Evolutionary conservation across 2,113 vertebrate species (phyloP).

Genomic region (Speoplatyrhinus poulsoni): DNA sequence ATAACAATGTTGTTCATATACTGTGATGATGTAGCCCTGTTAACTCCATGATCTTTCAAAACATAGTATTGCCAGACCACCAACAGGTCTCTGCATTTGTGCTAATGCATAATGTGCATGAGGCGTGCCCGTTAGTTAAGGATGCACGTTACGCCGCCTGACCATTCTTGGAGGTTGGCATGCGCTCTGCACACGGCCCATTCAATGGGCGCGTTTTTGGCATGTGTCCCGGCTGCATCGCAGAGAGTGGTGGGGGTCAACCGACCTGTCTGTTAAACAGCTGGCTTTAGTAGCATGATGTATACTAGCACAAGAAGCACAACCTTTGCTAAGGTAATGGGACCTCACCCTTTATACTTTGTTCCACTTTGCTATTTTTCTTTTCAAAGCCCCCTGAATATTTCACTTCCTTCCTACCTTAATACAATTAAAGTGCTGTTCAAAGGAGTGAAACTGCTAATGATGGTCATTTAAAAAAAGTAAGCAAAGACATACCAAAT

Average conservation of each 20-base stretch:
- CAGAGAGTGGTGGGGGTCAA: constrained; percentile 5
- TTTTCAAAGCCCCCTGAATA: constrained; percentile 3
- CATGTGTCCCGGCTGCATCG: constrained; percentile 13
- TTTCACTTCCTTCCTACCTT: constrained; percentile 45
- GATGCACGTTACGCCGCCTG: constrained; percentile 21
- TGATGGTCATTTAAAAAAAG: constrained; percentile 9
- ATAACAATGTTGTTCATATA: not conserved
- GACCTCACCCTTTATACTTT: constrained; percentile 19
- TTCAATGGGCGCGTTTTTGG: constrained; percentile 2
- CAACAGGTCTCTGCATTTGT: constrained; percentile 8
- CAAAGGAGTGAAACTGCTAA: constrained; percentile 60
- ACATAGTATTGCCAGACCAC: constrained; percentile 1
- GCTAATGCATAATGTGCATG: constrained; percentile 1
- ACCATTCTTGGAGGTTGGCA: constrained; percentile 11
- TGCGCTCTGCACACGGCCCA: constrained; percentile 17
- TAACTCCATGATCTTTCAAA: constrained; percentile 33
- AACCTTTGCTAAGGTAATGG: not conserved
- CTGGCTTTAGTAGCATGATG: constrained; percentile 2
- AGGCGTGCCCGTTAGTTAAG: constrained; percentile 18
- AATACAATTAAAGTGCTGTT: constrained; percentile 43
- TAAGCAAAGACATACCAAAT: too few relatives aligned
- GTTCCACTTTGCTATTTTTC: constrained; percentile 17
- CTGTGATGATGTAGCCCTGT: constrained; percentile 20
- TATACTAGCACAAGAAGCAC: too few relatives aligned
- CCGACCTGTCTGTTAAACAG: constrained; percentile 30